Base-by-base conservation (phyloP, 2,113 vertebrate species). In the Pholis gunnellus region DNA sequence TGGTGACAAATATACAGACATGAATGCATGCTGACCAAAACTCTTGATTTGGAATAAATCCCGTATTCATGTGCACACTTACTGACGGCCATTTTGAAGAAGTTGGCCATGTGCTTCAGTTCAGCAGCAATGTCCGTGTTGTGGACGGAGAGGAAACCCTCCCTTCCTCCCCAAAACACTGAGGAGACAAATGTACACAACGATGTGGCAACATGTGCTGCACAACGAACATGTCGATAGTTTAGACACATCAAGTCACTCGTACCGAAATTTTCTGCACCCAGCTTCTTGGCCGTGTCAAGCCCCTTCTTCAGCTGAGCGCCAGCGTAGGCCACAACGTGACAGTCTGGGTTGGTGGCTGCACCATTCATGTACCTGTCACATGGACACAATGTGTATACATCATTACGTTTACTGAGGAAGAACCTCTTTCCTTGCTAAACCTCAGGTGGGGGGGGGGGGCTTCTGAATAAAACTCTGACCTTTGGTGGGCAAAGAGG, bases 91-190 rank as follows among this genome's bases (percentile, higher is more conserved):
- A 94, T 94, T 78, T 89, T 92, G 83, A 94, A 94, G 83, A 94
- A 95, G 84, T 46, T 87, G 78, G 93, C 92, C 92, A 94, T 94
- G 83, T 94, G 92, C 60, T 87, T 93, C 65, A 94, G 89, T 68
- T 94, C 94, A 22, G 90, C 87, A 10, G 80, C 81, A 1, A 94
- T 91, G 18, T 94, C 90, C 0, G 93, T 94, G 72, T 94, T 95
- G 27, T 84, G 87, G 61, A 87, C 34, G 10, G 94, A 93, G 0
- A 79, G 73, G 72, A 93, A 95, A 14, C 94, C 94, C 57, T 94
- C 93, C 64, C 94, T 89, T 27, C 92, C 94, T 22, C 94, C 94
- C 92, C 94, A 94, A 69, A 95, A 95, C 78, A 94, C 94, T 94
- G 77, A 29, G 17, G 25, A 69, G 10, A 81, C 36, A 64, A 79